Evolutionary conservation across 2,888 invertebrate genomes (phyloP), one percentile per base, ranked within the genome.

Genomic region (Eilema depressum): DNA sequence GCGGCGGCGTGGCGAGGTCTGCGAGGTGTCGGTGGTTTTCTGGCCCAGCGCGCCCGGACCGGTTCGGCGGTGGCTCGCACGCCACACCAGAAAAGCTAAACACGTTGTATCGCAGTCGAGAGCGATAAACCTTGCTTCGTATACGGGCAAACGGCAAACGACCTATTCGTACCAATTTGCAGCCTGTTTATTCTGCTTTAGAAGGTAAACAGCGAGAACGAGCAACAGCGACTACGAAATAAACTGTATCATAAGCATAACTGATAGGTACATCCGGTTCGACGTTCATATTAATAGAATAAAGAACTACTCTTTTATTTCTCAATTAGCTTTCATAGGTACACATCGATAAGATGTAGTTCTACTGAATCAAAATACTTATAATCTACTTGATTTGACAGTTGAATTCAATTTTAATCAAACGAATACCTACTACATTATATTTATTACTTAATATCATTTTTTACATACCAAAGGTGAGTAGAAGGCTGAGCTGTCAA

Each of bases 401-500:
- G 41, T 23, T 59, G 60, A 28, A 66, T 73, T 74, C 14, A 69
- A 80, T 80, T 70, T 72, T 68, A 17, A 63, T 62, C 25, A 53
- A 53, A 61, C 20, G 20, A 47, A 7, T 41, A 60, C 28, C 14
- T 26, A n/a, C 14, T 10, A 30, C 0, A 17, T 14, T 17, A 28
- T 60, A 28, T 10, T 26, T n/a, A 10, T 30, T 33, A n/a, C 53
- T 20, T 53, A 5, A 53, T n/a, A 33, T 47, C 3, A 26, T 41
- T 25, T 57, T 60, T 25, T 63, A 53, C 98, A 97, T 96, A 99
- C 99, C 97, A 99, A 92, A 83, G 99, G 98, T 77, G 98, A 98
- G 95, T 99, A 99, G 96, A 99, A 99, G 70, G 99, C 98, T 66
- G 99, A 98, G 88, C 98, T 98, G 91, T 98, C 98, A 86, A 98